A percentile compares a stretch with the other conserved stretches of the same genome.
Evolutionary conservation across 2,888 invertebrate genomes (phyloP).

Genomic region (Drosophila lacicola): DNA sequence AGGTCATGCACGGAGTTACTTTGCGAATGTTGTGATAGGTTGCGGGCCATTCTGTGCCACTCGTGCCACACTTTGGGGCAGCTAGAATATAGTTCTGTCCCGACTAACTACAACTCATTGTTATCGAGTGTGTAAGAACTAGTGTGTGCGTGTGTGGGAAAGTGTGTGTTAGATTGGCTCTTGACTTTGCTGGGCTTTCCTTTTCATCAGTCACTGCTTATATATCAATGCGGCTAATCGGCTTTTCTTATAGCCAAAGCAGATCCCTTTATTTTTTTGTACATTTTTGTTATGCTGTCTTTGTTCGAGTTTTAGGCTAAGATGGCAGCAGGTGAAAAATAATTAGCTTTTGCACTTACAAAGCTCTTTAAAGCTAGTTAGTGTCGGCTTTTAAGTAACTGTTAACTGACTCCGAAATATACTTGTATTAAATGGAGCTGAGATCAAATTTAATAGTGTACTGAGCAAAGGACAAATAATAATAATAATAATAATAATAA

Average conservation of each 20-base stretch:
- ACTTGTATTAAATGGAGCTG: neutral
- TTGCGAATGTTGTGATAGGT: constrained; percentile 74
- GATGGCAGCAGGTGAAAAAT: constrained; percentile 7
- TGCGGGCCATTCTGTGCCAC: constrained; percentile 44
- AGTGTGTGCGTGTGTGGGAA: neutral
- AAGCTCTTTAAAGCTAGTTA: constrained; percentile 12
- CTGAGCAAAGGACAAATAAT: neutral
- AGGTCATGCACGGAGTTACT: constrained; percentile 61
- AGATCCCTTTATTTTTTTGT: neutral
- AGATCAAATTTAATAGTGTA: neutral
- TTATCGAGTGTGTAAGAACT: constrained; percentile 31
- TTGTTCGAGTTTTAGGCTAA: constrained; percentile 4
- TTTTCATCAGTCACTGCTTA: constrained; percentile 27
- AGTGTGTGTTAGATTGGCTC: constrained; percentile 15
- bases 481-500: too few relatives aligned
- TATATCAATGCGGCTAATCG: constrained; percentile 37
- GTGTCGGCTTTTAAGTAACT: neutral
- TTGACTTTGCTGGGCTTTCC: constrained; percentile 21
- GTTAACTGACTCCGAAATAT: neutral
- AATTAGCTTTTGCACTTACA: constrained; percentile 18
- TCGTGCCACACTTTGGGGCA: constrained; percentile 42
- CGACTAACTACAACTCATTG: constrained; percentile 34
- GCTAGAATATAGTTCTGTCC: constrained; percentile 51
- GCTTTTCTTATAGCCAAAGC: constrained; percentile 28
- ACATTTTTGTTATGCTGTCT: neutral